These are phyloP conservation scores for Bubo bubo DNA, from an alignment of 2,113 vertebrate genomes.

Conservation along the genomic window DNA sequence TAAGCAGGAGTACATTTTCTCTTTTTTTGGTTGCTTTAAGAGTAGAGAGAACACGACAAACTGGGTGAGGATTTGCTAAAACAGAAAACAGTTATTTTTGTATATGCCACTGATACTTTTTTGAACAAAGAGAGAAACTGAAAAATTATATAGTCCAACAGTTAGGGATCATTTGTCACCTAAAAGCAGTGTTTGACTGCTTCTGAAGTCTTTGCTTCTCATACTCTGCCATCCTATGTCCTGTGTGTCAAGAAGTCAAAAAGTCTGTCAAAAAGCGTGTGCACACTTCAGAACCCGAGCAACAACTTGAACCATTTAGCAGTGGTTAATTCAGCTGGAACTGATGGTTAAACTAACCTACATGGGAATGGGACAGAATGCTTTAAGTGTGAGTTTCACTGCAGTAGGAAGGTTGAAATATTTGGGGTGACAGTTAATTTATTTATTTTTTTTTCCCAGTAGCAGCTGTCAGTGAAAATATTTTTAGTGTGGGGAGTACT, in stretches of 20 bases:
- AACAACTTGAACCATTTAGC: background rate
- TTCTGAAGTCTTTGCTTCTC: background rate
- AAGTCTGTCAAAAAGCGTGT: background rate
- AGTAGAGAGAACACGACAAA: background rate
- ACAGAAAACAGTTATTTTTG: background rate
- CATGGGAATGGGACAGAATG: background rate
- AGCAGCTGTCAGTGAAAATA: background rate
- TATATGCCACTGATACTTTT: background rate
- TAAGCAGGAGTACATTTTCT: background rate
- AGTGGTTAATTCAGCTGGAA: background rate
- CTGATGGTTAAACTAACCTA: background rate
- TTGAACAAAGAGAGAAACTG: background rate
- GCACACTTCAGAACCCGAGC: background rate
- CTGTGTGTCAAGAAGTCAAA: background rate
- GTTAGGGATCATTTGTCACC: background rate
- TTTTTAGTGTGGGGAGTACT: background rate
- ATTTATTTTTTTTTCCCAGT: background rate
- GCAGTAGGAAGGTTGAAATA: background rate
- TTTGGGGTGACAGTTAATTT: background rate
- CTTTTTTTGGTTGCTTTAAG: background rate
- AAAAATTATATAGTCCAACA: background rate
- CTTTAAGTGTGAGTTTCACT: background rate
- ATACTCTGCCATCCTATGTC: background rate
- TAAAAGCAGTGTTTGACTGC: background rate
- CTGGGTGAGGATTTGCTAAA: background rate